Base-by-base conservation (phyloP, 1,140 invertebrate species). In the Drosophila sp. region DNA sequence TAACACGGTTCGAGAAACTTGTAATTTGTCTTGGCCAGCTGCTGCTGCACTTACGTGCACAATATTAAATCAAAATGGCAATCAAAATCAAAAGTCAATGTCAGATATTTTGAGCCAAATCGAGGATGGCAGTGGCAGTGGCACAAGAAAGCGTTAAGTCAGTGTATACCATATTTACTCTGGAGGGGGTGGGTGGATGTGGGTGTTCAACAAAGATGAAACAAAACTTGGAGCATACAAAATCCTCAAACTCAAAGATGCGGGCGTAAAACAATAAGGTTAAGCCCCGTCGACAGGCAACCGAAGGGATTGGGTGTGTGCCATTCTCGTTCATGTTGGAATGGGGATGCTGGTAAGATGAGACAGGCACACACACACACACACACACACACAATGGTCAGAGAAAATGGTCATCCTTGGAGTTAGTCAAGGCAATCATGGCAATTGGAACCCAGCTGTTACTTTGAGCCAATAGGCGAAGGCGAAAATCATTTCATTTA, bases 361-460 rank as follows among this genome's bases (percentile, higher is more conserved):
- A 50, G 44, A 50, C 23, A 44, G n/a, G n/a, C 40, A 41, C 40
- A 17, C 44, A 25, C 17, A 25, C 7, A 47, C 23, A 8, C 44
- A 25, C 35, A 2, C 7, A 50, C 7, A 25, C 6, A 47, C 7
- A 47, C 7, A 47, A 25, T 3, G 44, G 40, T 41, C 40, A 41
- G n/a, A 4, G 11, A 41, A 41, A 50, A 50, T 50, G 44, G 44
- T 8, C 44, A 50, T 50, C 44, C 44, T 50, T 50, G 44, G 7
- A 50, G 44, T 50, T 50, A 50, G 44, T 50, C 44, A 50, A 50
- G 44, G 44, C 23, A 50, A 50, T 50, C 44, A 50, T 50, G 44
- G 25, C 44, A 50, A 50, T 50, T 50, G 44, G 44, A 10, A 7
- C 7, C 44, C 44, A 50, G 44, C 44, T 50, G 44, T 50, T 50